Percentiles rank a stretch among this genome's conserved stretches.
phyloP scores from a whole-genome alignment of 2,888 invertebrate species.

The Aethes cnicana region DNA sequence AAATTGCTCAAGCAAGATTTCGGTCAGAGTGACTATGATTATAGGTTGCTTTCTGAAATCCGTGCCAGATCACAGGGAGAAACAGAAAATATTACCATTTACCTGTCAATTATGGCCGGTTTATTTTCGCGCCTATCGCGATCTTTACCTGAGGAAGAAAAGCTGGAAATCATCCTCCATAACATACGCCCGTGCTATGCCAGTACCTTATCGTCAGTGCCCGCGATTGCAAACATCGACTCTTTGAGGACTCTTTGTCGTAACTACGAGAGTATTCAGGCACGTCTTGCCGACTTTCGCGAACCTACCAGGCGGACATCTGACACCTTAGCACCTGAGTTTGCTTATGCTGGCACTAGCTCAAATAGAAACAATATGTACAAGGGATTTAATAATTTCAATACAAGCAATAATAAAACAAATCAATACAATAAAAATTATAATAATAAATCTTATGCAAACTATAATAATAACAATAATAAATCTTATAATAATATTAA shows the following conservation, averaged over 20 bases:
- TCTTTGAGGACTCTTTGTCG: neutral
- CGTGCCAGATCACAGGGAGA: constrained; percentile 7
- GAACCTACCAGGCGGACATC: neutral
- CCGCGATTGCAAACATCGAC: neutral
- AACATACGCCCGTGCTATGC: constrained; percentile 15
- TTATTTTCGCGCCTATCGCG: neutral
- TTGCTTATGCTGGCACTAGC: neutral
- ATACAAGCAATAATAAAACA: neutral
- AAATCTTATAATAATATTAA: no score
- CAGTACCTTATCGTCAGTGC: neutral
- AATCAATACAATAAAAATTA: neutral
- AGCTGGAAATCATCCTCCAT: constrained; percentile 7
- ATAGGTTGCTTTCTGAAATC: neutral
- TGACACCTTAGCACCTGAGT: constrained; percentile 1
- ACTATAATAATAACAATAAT: no score
- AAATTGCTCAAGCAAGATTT: neutral
- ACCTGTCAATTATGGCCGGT: constrained; percentile 8
- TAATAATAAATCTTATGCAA: neutral
- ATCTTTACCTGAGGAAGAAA: neutral
- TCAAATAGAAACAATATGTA: neutral
- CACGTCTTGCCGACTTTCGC: neutral
- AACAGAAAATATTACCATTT: constrained; percentile 1
- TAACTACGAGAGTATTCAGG: constrained; percentile 1
- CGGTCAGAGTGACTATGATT: constrained; percentile 4
- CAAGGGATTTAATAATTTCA: neutral